Conservation (phyloP, 2,797 vertebrate genomes). For the Clamator glandarius region DNA sequence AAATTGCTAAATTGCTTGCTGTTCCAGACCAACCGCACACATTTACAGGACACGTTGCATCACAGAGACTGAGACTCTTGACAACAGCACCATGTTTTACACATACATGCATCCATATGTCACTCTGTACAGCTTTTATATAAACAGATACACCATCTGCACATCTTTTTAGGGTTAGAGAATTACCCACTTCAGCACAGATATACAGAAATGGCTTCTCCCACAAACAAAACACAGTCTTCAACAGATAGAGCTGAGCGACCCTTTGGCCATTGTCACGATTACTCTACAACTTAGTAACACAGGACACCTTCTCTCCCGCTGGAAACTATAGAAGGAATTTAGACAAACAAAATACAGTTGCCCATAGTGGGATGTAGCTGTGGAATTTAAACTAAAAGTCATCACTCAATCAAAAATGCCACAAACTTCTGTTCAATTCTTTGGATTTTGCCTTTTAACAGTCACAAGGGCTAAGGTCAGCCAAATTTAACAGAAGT, state of each 20-base stretch:
- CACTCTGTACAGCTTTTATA: neutral
- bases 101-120: accelerated
- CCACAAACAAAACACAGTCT: accelerated
- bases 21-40: constrained; percentile 12
- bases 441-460: too few species aligned
- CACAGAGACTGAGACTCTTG: neutral
- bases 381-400: neutral
- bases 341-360: neutral
- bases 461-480: too few species aligned
- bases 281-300: neutral
- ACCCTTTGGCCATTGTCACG: neutral
- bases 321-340: neutral
- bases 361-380: neutral
- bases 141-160: neutral
- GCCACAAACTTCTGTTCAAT: too few species aligned
- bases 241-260: neutral
- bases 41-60: neutral
- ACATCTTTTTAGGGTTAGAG: neutral
- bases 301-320: neutral
- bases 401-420: neutral
- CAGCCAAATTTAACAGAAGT: too few species aligned
- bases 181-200: neutral
- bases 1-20: constrained; percentile 48
- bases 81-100: neutral
- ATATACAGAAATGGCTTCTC: neutral